Evolutionary conservation across 2,797 vertebrate species (phyloP).

Genomic region (Crax fasciolata): DNA sequence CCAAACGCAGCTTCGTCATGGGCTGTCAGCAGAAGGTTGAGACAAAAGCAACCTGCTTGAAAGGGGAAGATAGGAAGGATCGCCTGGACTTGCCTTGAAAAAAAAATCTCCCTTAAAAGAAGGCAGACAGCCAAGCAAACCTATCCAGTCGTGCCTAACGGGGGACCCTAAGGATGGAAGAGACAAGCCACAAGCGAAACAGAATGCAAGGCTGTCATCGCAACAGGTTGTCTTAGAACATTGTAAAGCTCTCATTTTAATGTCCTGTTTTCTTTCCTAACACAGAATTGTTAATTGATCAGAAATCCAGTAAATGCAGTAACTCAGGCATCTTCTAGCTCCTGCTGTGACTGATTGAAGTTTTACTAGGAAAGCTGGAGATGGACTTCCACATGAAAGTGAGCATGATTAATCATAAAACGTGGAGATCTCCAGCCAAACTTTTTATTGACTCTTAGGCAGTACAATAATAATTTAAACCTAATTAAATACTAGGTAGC

Average conservation of each 20-base stretch:
- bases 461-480: background rate
- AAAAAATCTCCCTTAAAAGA: too few species aligned
- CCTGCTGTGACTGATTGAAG: background rate
- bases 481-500: background rate
- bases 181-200: background rate
- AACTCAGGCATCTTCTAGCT: background rate
- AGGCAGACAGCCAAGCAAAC: background rate
- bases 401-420: background rate
- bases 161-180: background rate
- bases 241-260: background rate
- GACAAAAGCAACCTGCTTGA: background rate
- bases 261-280: background rate
- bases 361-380: background rate
- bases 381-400: background rate
- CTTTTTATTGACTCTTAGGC: background rate
- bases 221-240: background rate
- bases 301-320: background rate
- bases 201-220: background rate
- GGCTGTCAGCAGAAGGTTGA: background rate
- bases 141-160: background rate
- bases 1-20: background rate
- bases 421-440: background rate
- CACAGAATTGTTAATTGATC: fast-evolving
- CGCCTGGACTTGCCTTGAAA: background rate
- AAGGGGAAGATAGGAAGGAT: background rate